Evolutionary conservation across 2,113 vertebrate genomes (phyloP).

Genomic region (Podarcis cretensis): DNA sequence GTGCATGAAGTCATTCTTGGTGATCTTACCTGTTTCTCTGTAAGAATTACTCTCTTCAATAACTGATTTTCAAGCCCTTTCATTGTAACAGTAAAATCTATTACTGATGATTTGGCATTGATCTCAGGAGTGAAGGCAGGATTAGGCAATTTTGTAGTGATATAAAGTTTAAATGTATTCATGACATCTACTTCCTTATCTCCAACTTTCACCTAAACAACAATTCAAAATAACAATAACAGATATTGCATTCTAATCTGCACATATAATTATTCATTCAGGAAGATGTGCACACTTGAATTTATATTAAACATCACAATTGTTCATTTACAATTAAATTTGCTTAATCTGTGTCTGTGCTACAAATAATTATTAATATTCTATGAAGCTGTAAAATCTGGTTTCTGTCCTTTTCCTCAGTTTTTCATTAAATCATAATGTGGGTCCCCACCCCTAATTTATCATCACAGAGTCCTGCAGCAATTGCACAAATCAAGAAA

Average conservation of each 20-base stretch:
- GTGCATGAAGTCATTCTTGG: conserved; percentile 7
- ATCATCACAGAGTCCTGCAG: not conserved
- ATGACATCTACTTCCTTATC: conserved; percentile 81
- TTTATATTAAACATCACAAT: not conserved
- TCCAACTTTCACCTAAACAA: conserved; percentile 78
- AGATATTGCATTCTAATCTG: conserved; percentile 8
- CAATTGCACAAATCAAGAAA: not conserved
- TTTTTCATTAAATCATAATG: not conserved
- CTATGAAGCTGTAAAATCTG: not conserved
- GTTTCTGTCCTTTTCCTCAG: not conserved
- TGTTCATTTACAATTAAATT: not conserved
- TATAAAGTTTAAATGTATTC: conserved; percentile 78
- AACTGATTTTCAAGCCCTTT: conserved; percentile 83
- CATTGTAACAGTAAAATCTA: conserved; percentile 83
- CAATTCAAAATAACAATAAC: conserved; percentile 3
- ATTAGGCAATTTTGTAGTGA: conserved; percentile 82
- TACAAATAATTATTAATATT: not conserved
- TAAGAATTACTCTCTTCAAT: conserved; percentile 81
- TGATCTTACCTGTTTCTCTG: conserved; percentile 80
- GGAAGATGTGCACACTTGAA: not conserved
- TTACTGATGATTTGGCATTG: conserved; percentile 81
- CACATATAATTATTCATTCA: not conserved
- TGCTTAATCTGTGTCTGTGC: not conserved
- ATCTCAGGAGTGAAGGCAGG: conserved; percentile 82
- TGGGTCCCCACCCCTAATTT: not conserved